phyloP scores from a whole-genome alignment of 2,113 vertebrate genomes.

The Chaenogobius annularis region DNA sequence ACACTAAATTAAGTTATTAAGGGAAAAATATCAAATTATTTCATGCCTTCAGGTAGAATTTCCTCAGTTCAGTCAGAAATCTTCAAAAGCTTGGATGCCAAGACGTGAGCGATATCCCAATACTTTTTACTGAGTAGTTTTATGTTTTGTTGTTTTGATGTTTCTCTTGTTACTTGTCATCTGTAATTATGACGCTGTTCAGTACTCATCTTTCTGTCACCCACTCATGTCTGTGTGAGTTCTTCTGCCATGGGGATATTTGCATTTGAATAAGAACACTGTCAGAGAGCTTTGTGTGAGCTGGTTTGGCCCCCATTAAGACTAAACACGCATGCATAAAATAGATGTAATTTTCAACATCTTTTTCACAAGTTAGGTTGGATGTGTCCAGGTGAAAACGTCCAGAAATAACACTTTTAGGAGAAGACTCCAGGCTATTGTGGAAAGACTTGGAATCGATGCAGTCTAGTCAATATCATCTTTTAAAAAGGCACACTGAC shows the following conservation, averaged over 20 bases:
- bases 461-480: neutral
- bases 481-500: neutral
- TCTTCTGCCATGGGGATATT: neutral
- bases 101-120: neutral
- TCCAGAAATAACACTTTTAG: neutral
- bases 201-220: slow-evolving; percentile 2
- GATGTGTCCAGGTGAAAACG: neutral
- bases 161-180: neutral
- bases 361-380: neutral
- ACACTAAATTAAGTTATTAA: neutral
- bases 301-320: slow-evolving; percentile 18
- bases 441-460: neutral
- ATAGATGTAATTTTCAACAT: neutral
- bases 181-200: neutral
- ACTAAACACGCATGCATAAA: neutral
- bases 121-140: slow-evolving; percentile 1
- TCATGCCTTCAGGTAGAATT: neutral
- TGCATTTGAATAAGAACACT: slow-evolving; percentile 4
- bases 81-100: neutral
- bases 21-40: neutral
- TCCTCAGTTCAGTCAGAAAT: neutral
- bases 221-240: neutral
- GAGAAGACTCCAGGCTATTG: neutral
- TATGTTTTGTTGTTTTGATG: neutral
- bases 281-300: slow-evolving; percentile 12